These are phyloP conservation scores for Sphaerodactylus townsendi DNA, from an alignment of 2,113 vertebrate genomes.

Conservation along the genomic window DNA sequence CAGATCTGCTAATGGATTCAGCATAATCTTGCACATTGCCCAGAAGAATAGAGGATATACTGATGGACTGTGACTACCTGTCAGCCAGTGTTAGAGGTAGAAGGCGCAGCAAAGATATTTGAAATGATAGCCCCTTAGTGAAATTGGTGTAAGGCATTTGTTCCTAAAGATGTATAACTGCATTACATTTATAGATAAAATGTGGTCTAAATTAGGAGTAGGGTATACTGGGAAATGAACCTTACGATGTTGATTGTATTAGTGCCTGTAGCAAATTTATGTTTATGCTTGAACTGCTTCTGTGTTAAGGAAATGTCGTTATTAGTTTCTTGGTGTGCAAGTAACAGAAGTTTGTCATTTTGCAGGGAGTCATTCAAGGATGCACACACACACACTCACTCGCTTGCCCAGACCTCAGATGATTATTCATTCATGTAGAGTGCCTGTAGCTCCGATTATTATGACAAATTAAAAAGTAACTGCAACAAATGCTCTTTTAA, in stretches of 20 bases:
- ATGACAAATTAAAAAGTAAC: neutral
- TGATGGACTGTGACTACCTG: conserved; percentile 42
- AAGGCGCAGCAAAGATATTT: conserved; percentile 19
- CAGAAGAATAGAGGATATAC: neutral
- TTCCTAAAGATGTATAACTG: conserved; percentile 17
- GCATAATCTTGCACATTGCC: conserved; percentile 8
- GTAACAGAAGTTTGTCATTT: neutral
- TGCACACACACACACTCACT: neutral
- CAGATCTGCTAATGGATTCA: conserved; percentile 50
- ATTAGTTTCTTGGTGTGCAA: neutral
- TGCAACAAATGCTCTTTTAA: neutral
- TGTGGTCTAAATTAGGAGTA: neutral
- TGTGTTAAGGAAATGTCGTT: neutral
- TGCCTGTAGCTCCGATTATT: neutral
- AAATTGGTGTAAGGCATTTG: neutral
- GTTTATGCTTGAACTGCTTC: neutral
- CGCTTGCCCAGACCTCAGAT: no score
- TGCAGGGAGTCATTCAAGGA: neutral
- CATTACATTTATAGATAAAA: neutral
- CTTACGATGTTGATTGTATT: neutral
- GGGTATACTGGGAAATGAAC: neutral
- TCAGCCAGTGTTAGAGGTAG: conserved; percentile 35
- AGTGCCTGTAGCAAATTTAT: neutral
- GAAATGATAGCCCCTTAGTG: conserved; percentile 1
- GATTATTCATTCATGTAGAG: neutral